Evolutionary conservation across 2,797 vertebrate genomes (phyloP), one percentile per base, ranked within the genome.

Genomic region (Alcedo quadribrachys): DNA sequence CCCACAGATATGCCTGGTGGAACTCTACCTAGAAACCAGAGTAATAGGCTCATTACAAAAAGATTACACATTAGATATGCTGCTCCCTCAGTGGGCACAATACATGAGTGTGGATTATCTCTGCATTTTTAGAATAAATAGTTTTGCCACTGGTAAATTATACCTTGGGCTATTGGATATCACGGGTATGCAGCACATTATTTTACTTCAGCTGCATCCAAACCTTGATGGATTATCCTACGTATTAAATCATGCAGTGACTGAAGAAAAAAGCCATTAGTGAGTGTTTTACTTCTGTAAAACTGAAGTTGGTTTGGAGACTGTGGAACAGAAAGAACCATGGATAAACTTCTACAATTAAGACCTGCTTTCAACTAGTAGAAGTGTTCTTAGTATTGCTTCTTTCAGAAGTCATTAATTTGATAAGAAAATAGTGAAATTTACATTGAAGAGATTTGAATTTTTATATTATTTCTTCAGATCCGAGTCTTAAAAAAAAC

Each of bases 1-100:
- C 95, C 91, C 94, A 93, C 85, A 92, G 89, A 91, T 79, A 85
- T 40, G 67, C 60, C 82, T 92, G 81, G 78, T 90, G 82, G 68
- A 94, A 32, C 37, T 92, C 85, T 93, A 92, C 55, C 58, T 93
- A 81, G 78, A 89, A 94, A 93, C n/a, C 12, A 27, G 40, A 90
- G 77, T 83, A 94, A 96, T 54, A 76, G 85, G 78, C 79, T 94
- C 87, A 86, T 95, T 93, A 92, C 46, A 75, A 60, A 88, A 66
- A 78, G 76, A 92, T 94, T 88, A 77, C 54, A 89, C 54, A 67
- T 81, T 83, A 82, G 89, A 90, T 83, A 68, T 15, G 51, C 75
- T 48, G 32, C 58, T 95, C 55, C 46, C 94, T 92, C 32, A 9
- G 69, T 30, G 75, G 74, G 74, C 53, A 81, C 53, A 76, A 69